Evolutionary conservation across 2,888 invertebrate species (phyloP), one percentile per base, ranked within the genome.

Genomic region (Yponomeuta evonymella): DNA sequence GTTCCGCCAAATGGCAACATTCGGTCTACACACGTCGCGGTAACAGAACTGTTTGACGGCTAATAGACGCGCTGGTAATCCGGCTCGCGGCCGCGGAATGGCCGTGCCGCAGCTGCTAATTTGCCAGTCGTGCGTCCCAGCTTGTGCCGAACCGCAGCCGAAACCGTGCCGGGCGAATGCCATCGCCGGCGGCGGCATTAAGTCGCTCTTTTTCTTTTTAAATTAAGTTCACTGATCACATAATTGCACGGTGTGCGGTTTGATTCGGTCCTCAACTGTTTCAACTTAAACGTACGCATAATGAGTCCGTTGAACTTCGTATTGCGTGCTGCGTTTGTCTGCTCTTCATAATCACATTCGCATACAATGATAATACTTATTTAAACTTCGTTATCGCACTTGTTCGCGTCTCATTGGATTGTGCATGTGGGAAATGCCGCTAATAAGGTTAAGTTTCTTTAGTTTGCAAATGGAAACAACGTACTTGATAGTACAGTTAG

Each of bases 21-120:
- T 88, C 86, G 79, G 90, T 90, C 88, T 88, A 89, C 85, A 88
- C 85, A 83, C 84, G 85, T 85, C 82, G 83, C 75, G 75, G 85
- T 88, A 88, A 90, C 88, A 82, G 83, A 85, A 81, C 79, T 83
- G 81, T 76, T 70, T 70, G 80, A 84, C 79, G 81, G 75, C 11
- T 80, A 79, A 83, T 84, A 83, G 81, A 89, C 90, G 51, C 89
- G 83, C 88, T 90, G 87, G 87, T 82, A 85, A 89, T 89, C 83
- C 82, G 79, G 79, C 80, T 78, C 79, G 79, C 77, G 58, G 70
- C 72, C 72, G 65, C 72, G 48, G 51, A 48, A 64, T 68, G 70
- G 62, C 78, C 82, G 79, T 83, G 83, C 82, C 82, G 84, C 82
- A 77, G 80, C 82, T 79, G 79, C 85, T 90, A 89, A 91, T 90